phyloP scores from a whole-genome alignment of 2,888 invertebrate genomes.

The Eupithecia pulchellata region DNA sequence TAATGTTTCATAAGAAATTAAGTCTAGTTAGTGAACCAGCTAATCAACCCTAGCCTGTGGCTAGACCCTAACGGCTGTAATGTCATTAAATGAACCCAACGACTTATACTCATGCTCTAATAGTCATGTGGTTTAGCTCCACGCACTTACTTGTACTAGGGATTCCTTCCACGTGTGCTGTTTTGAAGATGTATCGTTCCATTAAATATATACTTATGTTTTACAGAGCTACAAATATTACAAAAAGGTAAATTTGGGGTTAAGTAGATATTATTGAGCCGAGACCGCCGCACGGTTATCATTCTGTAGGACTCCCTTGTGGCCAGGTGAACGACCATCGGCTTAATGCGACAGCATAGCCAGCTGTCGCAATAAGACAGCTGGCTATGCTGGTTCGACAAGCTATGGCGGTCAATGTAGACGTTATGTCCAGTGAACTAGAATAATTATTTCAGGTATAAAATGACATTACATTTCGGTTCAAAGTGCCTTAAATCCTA shows the following conservation, averaged over 20 bases:
- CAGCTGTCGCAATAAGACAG: no score
- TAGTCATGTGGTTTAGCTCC: constrained; percentile 5
- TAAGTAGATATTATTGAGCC: not conserved
- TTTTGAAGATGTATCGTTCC: constrained; percentile 9
- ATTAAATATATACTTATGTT: not conserved
- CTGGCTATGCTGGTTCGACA: no score
- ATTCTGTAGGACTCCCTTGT: not conserved
- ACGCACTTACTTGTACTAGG: not conserved
- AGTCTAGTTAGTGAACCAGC: not conserved
- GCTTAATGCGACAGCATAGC: no score
- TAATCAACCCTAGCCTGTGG: not conserved
- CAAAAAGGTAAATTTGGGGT: not conserved
- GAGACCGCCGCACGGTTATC: not conserved
- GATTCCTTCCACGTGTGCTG: not conserved
- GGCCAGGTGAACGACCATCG: not conserved
- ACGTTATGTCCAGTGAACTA: no score
- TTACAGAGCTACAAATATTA: not conserved
- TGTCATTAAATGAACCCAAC: constrained; percentile 35
- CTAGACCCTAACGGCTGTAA: constrained; percentile 32
- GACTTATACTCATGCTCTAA: not conserved
- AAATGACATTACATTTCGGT: no score
- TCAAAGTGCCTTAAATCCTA: no score
- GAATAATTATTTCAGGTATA: no score
- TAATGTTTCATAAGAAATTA: not conserved
- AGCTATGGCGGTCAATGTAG: no score